Conservation (phyloP, 2,888 invertebrate genomes). For the Amphipoea lucens region DNA sequence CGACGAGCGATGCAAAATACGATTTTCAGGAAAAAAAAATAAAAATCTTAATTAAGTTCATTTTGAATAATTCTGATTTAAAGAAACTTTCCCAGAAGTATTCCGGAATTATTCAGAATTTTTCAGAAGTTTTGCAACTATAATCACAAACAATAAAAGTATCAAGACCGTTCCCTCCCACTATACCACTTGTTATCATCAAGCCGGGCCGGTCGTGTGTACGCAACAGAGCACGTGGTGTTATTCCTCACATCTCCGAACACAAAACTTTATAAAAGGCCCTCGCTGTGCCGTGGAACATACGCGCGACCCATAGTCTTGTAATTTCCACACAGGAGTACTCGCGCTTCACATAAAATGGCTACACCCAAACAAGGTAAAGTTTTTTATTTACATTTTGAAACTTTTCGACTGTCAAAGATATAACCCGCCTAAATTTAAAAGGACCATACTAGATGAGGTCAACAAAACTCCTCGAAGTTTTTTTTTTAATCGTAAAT, state of each 20-base stretch:
- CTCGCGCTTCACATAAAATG: constrained; percentile 75
- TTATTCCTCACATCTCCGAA: constrained; percentile 72
- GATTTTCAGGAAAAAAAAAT: no score
- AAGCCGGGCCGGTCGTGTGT: constrained; percentile 74
- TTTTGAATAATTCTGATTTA: no score
- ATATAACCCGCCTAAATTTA: constrained; percentile 64
- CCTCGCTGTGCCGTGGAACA: constrained; percentile 73
- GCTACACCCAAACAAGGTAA: constrained; percentile 86
- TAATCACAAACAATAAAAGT: constrained; percentile 18
- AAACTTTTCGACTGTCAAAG: constrained; percentile 49
- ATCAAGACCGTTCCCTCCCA: constrained; percentile 70
- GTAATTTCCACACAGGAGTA: constrained; percentile 69
- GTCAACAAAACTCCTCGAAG: not conserved
- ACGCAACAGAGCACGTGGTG: constrained; percentile 83
- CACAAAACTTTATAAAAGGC: constrained; percentile 86
- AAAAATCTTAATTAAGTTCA: no score
- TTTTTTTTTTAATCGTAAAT: constrained; percentile 24
- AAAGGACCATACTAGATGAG: constrained; percentile 30
- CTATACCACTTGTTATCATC: constrained; percentile 83
- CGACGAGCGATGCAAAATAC: no score
- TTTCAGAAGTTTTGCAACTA: no score
- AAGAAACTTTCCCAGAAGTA: no score
- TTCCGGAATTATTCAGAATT: no score
- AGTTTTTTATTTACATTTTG: constrained; percentile 67
- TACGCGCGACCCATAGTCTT: constrained; percentile 77